phyloP scores from a whole-genome alignment of 1,140 invertebrate genomes.

The Aphelinus atriplicis region DNA sequence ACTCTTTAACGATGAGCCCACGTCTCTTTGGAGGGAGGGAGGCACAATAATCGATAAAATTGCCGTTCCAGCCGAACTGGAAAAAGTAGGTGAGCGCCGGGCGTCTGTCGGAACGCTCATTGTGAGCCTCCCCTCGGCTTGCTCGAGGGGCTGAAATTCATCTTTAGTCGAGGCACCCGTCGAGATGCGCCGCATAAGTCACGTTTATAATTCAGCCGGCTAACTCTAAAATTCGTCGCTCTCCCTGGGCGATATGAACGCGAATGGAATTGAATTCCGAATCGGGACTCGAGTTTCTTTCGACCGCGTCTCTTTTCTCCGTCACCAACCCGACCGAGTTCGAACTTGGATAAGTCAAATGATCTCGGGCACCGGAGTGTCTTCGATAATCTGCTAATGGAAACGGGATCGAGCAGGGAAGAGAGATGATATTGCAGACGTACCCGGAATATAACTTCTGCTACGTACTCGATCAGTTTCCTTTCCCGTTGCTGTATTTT shows the following conservation, averaged over 20 bases:
- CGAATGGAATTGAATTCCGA: neutral
- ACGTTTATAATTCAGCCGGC: neutral
- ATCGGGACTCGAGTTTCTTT: neutral
- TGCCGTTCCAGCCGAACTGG: neutral
- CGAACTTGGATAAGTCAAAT: neutral
- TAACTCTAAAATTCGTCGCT: no score
- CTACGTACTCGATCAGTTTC: no score
- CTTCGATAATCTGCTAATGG: conserved; percentile 26
- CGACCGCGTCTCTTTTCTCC: no score
- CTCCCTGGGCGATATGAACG: no score
- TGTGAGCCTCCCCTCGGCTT: neutral
- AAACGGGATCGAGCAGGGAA: neutral
- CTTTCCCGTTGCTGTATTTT: no score
- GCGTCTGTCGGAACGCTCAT: conserved; percentile 13
- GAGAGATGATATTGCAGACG: no score
- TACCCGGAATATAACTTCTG: no score
- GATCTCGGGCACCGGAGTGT: neutral
- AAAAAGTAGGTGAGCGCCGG: conserved; percentile 2
- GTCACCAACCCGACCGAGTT: neutral
- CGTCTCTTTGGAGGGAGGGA: no score
- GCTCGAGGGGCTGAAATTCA: neutral
- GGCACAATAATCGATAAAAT: conserved; percentile 19
- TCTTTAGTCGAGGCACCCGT: neutral
- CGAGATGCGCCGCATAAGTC: neutral
- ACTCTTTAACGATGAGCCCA: no score